Base-by-base conservation (phyloP, 1,140 invertebrate genomes). In the Ruditapes philippinarum region DNA sequence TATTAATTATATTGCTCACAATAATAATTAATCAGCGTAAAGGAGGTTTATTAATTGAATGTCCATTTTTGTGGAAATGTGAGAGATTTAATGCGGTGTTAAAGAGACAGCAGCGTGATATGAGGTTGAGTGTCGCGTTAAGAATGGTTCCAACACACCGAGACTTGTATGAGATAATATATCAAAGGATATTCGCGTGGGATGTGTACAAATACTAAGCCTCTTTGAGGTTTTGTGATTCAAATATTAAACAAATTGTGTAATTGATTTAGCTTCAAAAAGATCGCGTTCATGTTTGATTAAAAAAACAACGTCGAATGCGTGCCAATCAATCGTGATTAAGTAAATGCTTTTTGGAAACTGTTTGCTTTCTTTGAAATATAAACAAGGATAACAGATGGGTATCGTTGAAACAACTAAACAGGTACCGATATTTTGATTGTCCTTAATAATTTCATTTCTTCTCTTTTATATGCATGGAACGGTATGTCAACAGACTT, bases 1-100 rank as follows among this genome's bases (percentile, higher is more conserved):
- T 78, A 51, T 78, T 78, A 78, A 51, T 78, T 78, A 78, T 28
- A 49, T 17, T 25, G 36, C 14, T 78, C 5, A 51, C 42, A 51
- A 31, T 14, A 31, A 33, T 78, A 51, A 78, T 78, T 74, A 49
- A 74, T 49, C 22, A 49, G 40, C 25, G 73, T 49, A 76, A 2
- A 25, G 40, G 73, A 76, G 45, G 28, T 45, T 49, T 40, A 76
- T 51, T 76, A 76, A 76, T 76, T 45, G 45, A 42, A 40, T 76
- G 73, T 76, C 45, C 73, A 76, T 12, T 76, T n/a, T 76, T 31
- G 65, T 40, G 14, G 65, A 70, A 70, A 70, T 3, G 4, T 28
- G 33, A 70, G 65, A 38, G 65, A 70, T 36, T 31, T 70, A 70
- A 70, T 70, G 33, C 38, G 65, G 36, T 70, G 65, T 38, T 70